A percentile compares a stretch with the other conserved stretches of the same genome.
phyloP scores from a whole-genome alignment of 2,113 vertebrate genomes.

The Eptatretus burgeri region DNA sequence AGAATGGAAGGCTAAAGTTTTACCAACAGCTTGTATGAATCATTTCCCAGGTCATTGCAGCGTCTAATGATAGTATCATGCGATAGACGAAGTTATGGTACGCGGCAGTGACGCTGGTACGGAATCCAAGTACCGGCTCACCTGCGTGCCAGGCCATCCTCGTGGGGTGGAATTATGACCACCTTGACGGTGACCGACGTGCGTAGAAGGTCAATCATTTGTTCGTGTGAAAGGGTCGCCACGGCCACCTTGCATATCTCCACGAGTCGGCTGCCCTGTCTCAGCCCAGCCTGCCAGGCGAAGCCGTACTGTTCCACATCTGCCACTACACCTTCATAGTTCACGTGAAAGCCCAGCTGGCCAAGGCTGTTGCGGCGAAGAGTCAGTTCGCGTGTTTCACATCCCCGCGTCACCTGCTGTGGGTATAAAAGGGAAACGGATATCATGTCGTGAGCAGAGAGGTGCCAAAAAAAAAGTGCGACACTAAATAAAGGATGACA shows the following conservation, averaged over 20 bases:
- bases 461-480: neutral
- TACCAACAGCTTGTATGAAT: neutral
- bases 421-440: conserved; percentile 4
- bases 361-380: conserved; percentile 61
- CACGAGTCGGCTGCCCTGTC: conserved; percentile 67
- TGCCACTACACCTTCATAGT: conserved; percentile 80
- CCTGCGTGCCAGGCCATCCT: conserved; percentile 74
- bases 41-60: neutral
- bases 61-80: neutral
- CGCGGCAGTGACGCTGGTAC: neutral
- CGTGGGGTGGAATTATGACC: conserved; percentile 65
- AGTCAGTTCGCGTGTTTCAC: conserved; percentile 71
- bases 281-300: conserved; percentile 68
- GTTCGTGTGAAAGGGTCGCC: conserved; percentile 67
- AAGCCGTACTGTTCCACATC: conserved; percentile 80
- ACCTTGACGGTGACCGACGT: conserved; percentile 78
- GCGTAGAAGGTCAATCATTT: conserved; percentile 79
- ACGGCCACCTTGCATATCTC: conserved; percentile 84
- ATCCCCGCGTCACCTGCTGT: conserved; percentile 64
- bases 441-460: no score
- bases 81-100: neutral
- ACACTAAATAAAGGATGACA: neutral
- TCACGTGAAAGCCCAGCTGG: conserved; percentile 79
- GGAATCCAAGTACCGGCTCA: conserved; percentile 13
- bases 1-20: no score